Conservation (phyloP, 2,113 vertebrate species). For the Malurus melanocephalus region DNA sequence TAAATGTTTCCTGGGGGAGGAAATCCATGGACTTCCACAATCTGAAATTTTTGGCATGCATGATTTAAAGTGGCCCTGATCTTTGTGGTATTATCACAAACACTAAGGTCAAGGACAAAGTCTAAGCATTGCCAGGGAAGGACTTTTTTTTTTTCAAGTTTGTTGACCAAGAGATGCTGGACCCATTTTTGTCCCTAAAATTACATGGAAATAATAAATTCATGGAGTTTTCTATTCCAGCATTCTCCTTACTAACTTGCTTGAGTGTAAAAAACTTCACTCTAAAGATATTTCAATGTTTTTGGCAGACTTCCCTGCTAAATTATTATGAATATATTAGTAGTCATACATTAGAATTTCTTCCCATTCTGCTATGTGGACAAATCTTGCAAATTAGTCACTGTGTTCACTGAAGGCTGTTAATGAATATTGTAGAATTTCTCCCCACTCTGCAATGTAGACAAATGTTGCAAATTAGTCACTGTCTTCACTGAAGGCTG, state of each 20-base stretch:
- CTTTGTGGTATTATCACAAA: background rate
- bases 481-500: background rate
- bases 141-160: background rate
- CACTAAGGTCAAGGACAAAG: background rate
- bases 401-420: background rate
- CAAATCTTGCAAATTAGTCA: background rate
- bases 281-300: background rate
- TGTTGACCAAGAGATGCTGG: background rate
- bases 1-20: slow-evolving; percentile 39
- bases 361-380: background rate
- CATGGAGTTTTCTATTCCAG: background rate
- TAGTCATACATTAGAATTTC: background rate
- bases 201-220: background rate
- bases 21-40: background rate
- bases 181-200: background rate
- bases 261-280: background rate
- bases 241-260: background rate
- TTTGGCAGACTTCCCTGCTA: background rate
- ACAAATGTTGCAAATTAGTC: background rate
- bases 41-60: background rate
- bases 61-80: slow-evolving; percentile 7
- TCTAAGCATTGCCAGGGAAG: background rate
- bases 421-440: background rate
- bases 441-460: background rate
- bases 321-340: background rate